Base-by-base conservation (phyloP, 2,888 invertebrate species). In the Antheraea yamamai region DNA sequence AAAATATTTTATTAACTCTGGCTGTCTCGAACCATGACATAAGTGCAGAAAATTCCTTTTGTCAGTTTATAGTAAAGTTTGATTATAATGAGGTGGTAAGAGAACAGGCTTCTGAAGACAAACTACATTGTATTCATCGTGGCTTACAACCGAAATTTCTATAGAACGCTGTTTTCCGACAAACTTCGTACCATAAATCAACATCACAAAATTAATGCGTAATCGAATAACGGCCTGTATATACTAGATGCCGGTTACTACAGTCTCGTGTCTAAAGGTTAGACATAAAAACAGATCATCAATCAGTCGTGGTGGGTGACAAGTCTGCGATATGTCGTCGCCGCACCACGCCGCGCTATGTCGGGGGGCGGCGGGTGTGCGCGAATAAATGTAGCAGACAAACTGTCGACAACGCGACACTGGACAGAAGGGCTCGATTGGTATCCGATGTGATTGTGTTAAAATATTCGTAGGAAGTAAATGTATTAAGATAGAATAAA, bases 231-330 rank as follows among this genome's bases (percentile, higher is more conserved):
- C 55, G 20, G 26, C 51, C 52, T 55, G 51, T 55, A 72, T 72
- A 52, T 72, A 72, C 51, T 55, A 52, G 55, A 72, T 8, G 51
- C 8, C 52, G 51, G 26, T 70, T 70, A 39, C 68, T n/a, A 71
- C 39, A 73, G 35, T 73, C 61, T 66, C 10, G 23, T 73, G 55
- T 66, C 23, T 51, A 64, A 18, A 55, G 47, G 30, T 39, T 61
- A 71, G 58, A 64, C 51, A 61, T 71, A 71, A 72, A 75, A 72
- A 75, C 75, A 68, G 47, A 64, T 39, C 61, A 75, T 75, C 75
- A 75, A 75, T 75, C 75, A 75, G 61, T 4, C n/a, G 18, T 47
- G 61, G n/a, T 12, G 72, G 55, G 75, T 64, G 72, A 72, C 72
- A 70, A 39, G 70, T 70, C 70, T 70, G 39, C 70, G 70, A 70